phyloP scores from a whole-genome alignment of 2,113 vertebrate species.

The Clarias gariepinus region DNA sequence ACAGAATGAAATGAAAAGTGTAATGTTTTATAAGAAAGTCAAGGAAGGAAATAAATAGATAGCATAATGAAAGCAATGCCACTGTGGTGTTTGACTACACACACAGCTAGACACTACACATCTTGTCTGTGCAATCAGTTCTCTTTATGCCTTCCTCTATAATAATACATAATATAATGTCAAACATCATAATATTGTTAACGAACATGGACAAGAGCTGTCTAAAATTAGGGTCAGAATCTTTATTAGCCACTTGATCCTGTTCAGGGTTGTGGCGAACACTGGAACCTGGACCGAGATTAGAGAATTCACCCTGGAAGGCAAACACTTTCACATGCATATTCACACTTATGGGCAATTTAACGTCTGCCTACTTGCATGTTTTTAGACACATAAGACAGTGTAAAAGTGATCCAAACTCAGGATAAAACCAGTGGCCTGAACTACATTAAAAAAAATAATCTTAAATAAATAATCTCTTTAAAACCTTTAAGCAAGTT shows the following conservation, averaged over 20 bases:
- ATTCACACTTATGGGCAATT: background rate
- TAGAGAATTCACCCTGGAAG: background rate
- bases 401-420: background rate
- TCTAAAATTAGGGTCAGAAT: background rate
- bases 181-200: background rate
- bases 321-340: background rate
- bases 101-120: no score
- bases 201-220: background rate
- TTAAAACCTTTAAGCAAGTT: background rate
- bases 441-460: no score
- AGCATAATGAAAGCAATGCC: background rate
- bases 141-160: background rate
- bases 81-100: background rate
- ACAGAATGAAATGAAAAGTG: constrained; percentile 9
- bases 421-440: background rate
- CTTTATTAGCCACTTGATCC: background rate
- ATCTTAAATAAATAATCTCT: no score
- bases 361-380: background rate
- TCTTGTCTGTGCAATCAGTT: background rate
- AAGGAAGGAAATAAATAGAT: background rate
- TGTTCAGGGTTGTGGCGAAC: background rate
- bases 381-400: background rate
- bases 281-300: no score
- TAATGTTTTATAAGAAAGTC: background rate
- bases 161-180: background rate